Base-by-base conservation (phyloP, 2,888 invertebrate species). In the Phyllotreta cruciferae region DNA sequence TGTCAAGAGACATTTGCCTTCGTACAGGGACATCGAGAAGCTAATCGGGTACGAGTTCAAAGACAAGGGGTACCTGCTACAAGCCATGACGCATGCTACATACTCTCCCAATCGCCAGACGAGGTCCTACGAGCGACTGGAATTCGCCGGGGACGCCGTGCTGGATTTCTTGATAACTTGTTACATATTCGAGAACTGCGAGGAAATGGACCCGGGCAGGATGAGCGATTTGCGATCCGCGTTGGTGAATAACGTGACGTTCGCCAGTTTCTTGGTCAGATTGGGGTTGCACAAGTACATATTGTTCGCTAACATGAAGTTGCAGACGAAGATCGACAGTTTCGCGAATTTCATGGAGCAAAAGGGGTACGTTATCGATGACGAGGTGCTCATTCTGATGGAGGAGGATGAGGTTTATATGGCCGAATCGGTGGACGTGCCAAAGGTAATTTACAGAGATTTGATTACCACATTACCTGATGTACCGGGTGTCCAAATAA, bases 191-290 rank as follows among this genome's bases (percentile, higher is more conserved):
- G 94, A 96, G 79, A 86, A 87, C 66, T 88, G 87, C 66, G 82
- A 82, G 0, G 75, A 82, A 44, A 83, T 93, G 75, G 86, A 86
- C 61, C 95, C 96, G 0, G 98, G 97, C 0, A 88, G 93, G 11
- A 81, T 99, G 61, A 98, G 98, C 0, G 98, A 98, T 82, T 79
- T 98, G 64, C 85, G 98, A 39, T 97, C 98, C 0, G 94, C 98
- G 0, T 84, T 99, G 1, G 98, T 99, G 1, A 98, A 99, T 79
- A 99, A 99, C 77, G 89, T 93, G 63, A 98, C 96, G 0, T 94
- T 99, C 75, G 98, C 95, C 0, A 91, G 93, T 24, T 85, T 96
- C 56, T 88, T 93, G 4, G 94, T 97, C 9, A 89, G 93, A 53
- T 87, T 92, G 80, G 89, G 90, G 9, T 87, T 98, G 66, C 94